phyloP scores from a whole-genome alignment of 1,140 invertebrate species.

The Drosophila bocqueti region DNA sequence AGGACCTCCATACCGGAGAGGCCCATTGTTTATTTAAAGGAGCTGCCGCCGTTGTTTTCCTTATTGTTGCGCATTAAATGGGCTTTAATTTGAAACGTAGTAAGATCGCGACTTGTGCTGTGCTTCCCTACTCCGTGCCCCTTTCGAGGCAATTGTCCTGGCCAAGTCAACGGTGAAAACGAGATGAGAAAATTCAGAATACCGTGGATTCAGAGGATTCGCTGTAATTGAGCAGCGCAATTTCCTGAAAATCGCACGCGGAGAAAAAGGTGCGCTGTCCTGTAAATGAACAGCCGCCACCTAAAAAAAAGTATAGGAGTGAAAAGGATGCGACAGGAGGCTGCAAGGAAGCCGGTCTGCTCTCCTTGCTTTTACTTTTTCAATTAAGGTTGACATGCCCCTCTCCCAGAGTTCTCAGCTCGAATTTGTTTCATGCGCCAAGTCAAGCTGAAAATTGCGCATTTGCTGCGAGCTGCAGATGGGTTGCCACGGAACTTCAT shows the following conservation, averaged over 20 bases:
- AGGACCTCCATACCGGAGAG: slow-evolving; percentile 6
- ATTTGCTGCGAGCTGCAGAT: slow-evolving; percentile 54
- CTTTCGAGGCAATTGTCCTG: slow-evolving; percentile 60
- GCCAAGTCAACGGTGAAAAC: slow-evolving; percentile 71
- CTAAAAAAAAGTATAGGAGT: slow-evolving; percentile 18
- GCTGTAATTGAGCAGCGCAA: slow-evolving; percentile 79
- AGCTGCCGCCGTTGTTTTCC: slow-evolving; percentile 33
- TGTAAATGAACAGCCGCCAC: slow-evolving; percentile 76
- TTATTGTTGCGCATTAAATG: slow-evolving; percentile 76
- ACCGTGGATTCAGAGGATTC: slow-evolving; percentile 12
- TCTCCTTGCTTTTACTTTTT: slow-evolving; percentile 60
- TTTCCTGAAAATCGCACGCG: slow-evolving; percentile 62
- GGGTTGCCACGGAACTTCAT: slow-evolving; percentile 36
- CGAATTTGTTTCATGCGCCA: slow-evolving; percentile 73
- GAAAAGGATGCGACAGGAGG: slow-evolving; percentile 48
- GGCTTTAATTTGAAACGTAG: slow-evolving; percentile 80
- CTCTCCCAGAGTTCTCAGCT: slow-evolving; percentile 31
- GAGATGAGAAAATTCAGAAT: slow-evolving; percentile 49
- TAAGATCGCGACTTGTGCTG: slow-evolving; percentile 42
- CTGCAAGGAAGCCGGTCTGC: slow-evolving; percentile 51
- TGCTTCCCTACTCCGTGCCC: slow-evolving; percentile 11
- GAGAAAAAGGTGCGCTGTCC: slow-evolving; percentile 76
- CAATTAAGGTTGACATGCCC: slow-evolving; percentile 80
- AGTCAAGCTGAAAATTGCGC: slow-evolving; percentile 82
- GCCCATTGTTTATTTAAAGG: slow-evolving; percentile 63